Evolutionary conservation across 2,797 vertebrate genomes (phyloP), one percentile per base, ranked within the genome.

Genomic region (Loris lydekkerianus): DNA sequence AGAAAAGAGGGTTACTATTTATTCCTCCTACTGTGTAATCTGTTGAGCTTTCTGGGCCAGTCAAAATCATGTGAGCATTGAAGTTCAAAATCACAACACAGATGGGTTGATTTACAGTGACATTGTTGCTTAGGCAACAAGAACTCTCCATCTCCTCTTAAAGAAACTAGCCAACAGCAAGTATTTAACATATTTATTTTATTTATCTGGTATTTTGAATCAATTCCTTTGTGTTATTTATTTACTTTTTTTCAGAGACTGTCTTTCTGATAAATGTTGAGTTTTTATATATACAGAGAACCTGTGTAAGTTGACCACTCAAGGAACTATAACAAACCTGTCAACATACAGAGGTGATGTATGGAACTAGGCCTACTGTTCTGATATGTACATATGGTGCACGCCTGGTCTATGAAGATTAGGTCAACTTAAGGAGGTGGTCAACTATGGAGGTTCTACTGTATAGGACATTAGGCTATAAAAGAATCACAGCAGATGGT

Each of bases 101-200:
- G 40, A 69, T 84, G n/a, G 31, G 27, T 84, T 80, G 40, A 81
- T 81, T 95, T 70, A 49, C 49, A 84, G 76, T 80, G 27, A 53
- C 17, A 78, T 23, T 70, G n/a, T 56, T 86, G 29, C 53, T 80
- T 81, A 90, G 61, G 27, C 25, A 67, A 58, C 21, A 80, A 60
- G 60, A 82, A 72, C 75, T 87, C 49, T 78, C 11, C 63, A 23
- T 77, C 14, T 81, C 80, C n/a, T 72, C 40, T 40, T 73, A 34
- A 83, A 93, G 75, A 93, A 92, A 49, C 10, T 31, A 76, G 9
- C 43, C 53, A 87, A 63, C 29, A 86, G 65, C 69, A 88, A 56
- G 1, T 10, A 86, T 53, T 83, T 89, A 63, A 67, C 63, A 9
- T 83, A 56, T 72, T 90, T 86, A 23, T 72, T 91, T 87, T 56